phyloP scores from a whole-genome alignment of 2,797 vertebrate species.

The Triplophysa yarkandensis region DNA sequence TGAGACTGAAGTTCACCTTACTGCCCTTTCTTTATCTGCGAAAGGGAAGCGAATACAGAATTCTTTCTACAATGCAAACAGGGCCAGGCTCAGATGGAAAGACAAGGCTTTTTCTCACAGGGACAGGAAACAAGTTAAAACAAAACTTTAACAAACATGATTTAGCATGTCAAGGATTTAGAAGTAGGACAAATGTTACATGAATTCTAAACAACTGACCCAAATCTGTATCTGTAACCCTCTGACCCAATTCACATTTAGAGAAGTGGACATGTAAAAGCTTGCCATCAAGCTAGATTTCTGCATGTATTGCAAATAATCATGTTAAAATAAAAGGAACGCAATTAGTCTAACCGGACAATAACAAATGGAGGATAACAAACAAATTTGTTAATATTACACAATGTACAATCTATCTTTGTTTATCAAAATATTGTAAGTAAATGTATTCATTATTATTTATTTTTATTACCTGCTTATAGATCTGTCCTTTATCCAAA shows the following conservation, averaged over 20 bases:
- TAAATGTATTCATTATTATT: too few relatives aligned
- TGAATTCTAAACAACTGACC: slow-evolving; percentile 9
- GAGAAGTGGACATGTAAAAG: background rate
- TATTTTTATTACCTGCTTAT: slow-evolving; percentile 76
- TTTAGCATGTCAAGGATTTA: background rate
- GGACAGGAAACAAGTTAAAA: background rate
- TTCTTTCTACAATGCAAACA: background rate
- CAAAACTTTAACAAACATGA: background rate
- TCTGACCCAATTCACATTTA: slow-evolving; percentile 6
- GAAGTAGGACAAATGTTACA: background rate
- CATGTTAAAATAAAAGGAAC: background rate
- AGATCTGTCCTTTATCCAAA: slow-evolving; percentile 83
- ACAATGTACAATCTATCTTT: background rate
- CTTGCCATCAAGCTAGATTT: background rate
- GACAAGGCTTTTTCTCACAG: background rate
- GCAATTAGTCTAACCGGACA: background rate
- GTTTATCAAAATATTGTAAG: too few relatives aligned
- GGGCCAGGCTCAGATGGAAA: background rate
- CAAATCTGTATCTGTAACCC: slow-evolving; percentile 8
- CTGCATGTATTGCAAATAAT: background rate
- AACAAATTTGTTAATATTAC: too few relatives aligned
- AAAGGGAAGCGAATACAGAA: background rate
- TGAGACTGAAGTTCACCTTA: background rate
- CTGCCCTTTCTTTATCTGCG: slow-evolving; percentile 9
- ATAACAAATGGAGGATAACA: background rate